Percentiles rank a stretch among this genome's conserved stretches.
phyloP scores from a whole-genome alignment of 1,140 invertebrate species.

The Panonychus citri region DNA sequence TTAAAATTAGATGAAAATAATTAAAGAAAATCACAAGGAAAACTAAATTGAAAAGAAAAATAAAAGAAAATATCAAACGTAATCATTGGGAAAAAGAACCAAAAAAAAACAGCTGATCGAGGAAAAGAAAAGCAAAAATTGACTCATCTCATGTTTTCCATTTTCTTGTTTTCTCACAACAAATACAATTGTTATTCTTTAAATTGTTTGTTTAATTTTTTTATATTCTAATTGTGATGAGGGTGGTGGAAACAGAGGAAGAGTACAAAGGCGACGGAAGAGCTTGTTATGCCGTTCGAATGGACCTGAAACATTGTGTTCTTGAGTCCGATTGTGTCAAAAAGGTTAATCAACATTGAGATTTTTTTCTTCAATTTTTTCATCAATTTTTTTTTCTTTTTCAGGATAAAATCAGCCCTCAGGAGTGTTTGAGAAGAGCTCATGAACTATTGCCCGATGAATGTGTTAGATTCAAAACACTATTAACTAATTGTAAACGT shows the following conservation, averaged over 20 bases:
- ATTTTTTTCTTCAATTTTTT: background rate
- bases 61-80: too few species aligned
- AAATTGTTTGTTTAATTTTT: too few species aligned
- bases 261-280: slow-evolving; percentile 4
- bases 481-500: slow-evolving; percentile 8
- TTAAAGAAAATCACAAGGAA: too few species aligned
- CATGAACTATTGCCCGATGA: background rate
- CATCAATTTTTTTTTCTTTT: background rate
- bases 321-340: slow-evolving; percentile 4
- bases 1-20: too few species aligned
- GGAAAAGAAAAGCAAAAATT: too few species aligned
- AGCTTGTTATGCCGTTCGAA: background rate
- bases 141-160: too few species aligned
- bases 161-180: too few species aligned
- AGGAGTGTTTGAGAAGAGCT: background rate
- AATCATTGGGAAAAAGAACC: too few species aligned
- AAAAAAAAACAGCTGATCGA: too few species aligned
- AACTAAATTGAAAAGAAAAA: too few species aligned
- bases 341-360: background rate
- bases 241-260: background rate
- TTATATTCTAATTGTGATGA: too few species aligned
- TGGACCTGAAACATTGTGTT: slow-evolving; percentile 7
- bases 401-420: background rate
- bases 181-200: too few species aligned
- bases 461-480: slow-evolving; percentile 1